A percentile compares a stretch with the other conserved stretches of the same genome.
Conservation (phyloP, 2,113 vertebrate species). For the Elgaria multicarinata region DNA sequence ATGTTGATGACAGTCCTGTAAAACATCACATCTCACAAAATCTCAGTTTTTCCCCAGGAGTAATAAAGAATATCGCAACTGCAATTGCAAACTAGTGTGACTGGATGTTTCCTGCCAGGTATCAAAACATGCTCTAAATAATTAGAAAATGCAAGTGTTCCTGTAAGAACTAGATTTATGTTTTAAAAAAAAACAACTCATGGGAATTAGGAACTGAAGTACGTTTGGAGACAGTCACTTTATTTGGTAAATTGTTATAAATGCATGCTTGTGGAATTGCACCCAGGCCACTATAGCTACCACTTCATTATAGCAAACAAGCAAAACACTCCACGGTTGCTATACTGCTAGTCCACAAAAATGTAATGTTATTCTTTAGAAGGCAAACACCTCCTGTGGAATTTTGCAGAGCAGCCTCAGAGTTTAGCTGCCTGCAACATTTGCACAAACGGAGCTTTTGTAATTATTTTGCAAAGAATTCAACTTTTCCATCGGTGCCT, state of each 20-base stretch:
- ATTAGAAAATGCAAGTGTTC: background rate
- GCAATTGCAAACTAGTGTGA: background rate
- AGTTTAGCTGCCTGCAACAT: accelerated
- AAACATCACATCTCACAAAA: background rate
- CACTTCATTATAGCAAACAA: accelerated
- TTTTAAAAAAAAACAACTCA: background rate
- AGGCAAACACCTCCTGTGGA: background rate
- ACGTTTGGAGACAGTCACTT: background rate
- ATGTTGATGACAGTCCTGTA: background rate
- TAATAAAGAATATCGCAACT: background rate
- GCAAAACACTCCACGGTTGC: accelerated
- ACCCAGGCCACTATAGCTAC: background rate
- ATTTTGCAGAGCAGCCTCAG: accelerated
- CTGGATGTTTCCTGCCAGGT: background rate
- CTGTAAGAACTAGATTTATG: background rate
- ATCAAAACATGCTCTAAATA: background rate
- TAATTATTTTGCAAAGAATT: conserved; percentile 15
- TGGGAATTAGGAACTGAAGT: background rate
- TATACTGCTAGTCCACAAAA: background rate
- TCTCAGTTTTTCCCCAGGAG: background rate
- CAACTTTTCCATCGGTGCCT: conserved; percentile 42
- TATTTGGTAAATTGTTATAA: background rate
- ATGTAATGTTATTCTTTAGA: background rate
- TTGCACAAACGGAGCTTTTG: background rate
- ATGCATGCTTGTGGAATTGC: background rate